Evolutionary conservation across 53 echinoderm and acorn worm species (phyloP), one percentile per base, ranked within the genome.

Genomic region (Arbacia lixula): DNA sequence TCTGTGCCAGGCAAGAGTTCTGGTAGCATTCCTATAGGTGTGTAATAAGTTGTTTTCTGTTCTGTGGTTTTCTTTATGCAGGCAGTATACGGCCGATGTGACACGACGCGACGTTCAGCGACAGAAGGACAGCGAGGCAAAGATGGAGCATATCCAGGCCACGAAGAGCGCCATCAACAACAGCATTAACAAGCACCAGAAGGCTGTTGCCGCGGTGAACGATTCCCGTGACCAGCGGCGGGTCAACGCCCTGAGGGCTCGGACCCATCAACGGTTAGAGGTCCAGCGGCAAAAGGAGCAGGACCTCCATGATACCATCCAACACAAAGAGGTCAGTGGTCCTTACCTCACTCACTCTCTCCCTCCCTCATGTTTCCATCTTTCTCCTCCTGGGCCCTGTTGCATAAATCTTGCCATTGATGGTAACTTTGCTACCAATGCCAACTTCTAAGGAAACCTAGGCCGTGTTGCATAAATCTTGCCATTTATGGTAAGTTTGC

Each of bases 61-160:
- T n/a, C n/a, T n/a, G n/a, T n/a, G n/a, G 46, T 46, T 46, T 46
- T 8, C 14, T 8, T 46, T 14, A 46, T 46, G 25, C 72, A 93
- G 96, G 67, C 89, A 87, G 68, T 96, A 84, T 54, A 43, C 91
- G 17, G 93, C 91, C 1, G 96, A 93, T 46, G 90, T 96, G 16
- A 85, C 81, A 29, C 87, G 91, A 37, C 82, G 93, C 17, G 96
- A 96, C 40, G 79, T 91, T 39, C 89, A 91, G 50, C 75, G 96
- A 24, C 93, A 93, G 42, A 82, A 68, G 25, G 90, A 89, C 84
- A 87, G 86, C 14, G 89, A 93, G 39, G 87, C 77, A 20, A 93
- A 96, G 49, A 40, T 93, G 37, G 53, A 76, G 26, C 52, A 57
- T 28, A 66, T 91, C 39, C 83, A 87, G 28, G 50, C 83, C 4